Conservation (phyloP, 2,888 invertebrate genomes). For the Harpagoxenus sublaevis region DNA sequence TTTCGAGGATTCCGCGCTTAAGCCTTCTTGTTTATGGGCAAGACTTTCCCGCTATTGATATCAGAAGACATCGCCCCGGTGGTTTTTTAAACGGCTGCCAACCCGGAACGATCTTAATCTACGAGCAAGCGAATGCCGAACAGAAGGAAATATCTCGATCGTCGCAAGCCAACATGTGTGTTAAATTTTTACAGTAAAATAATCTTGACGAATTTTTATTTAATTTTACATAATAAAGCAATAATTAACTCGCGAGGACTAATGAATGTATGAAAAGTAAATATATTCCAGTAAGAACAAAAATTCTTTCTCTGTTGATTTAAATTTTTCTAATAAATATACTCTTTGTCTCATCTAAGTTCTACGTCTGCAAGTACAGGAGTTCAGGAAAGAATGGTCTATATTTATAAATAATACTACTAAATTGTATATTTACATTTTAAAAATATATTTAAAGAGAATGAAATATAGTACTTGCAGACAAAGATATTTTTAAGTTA, state of each 20-base stretch:
- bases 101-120: constrained; percentile 42
- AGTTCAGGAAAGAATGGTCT: neutral
- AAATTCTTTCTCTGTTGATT: neutral
- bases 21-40: constrained; percentile 83
- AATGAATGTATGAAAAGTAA: neutral
- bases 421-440: neutral
- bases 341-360: too few species aligned
- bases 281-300: neutral
- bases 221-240: neutral
- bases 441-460: neutral
- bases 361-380: neutral
- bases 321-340: neutral
- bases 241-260: neutral
- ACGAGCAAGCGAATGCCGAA: neutral
- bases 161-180: neutral
- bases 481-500: neutral
- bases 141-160: neutral
- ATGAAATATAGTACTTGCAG: neutral
- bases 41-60: constrained; percentile 75
- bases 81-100: constrained; percentile 47
- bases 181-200: neutral
- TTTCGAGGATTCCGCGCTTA: constrained; percentile 79
- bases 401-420: neutral
- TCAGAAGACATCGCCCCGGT: constrained; percentile 29
- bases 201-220: neutral